These are phyloP conservation scores for Sebastes vulpes DNA, from an alignment of 2,797 vertebrate species.

Conservation along the genomic window DNA sequence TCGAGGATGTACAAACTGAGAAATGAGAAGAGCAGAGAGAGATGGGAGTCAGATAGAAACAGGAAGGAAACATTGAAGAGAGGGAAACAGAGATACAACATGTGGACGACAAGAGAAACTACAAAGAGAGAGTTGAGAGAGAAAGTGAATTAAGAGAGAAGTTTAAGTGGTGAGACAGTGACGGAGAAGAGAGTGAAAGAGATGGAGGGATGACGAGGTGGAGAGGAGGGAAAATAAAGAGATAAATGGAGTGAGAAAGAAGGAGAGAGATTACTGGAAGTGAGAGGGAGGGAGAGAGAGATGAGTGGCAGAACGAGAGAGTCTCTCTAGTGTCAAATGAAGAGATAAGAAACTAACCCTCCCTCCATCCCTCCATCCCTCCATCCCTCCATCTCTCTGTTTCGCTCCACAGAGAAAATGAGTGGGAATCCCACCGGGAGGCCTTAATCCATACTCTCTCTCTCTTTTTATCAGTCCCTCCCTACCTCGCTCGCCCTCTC, in stretches of 20 bases:
- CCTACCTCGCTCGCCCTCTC: conserved; percentile 20
- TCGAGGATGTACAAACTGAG: too few species aligned
- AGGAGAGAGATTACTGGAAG: conserved; percentile 15
- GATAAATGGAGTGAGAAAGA: conserved; percentile 24
- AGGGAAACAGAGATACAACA: not conserved
- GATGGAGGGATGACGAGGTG: not conserved
- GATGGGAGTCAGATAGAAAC: not conserved
- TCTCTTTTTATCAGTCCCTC: not conserved
- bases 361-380: conserved; percentile 12
- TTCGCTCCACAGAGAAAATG: conserved; percentile 70
- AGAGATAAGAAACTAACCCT: conserved; percentile 69
- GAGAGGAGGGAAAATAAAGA: conserved; percentile 22
- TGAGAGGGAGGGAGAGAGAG: not conserved
- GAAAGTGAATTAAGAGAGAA: not conserved
- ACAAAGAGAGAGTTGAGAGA: not conserved
- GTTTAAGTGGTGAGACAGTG: not conserved
- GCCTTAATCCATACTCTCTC: conserved; percentile 60
- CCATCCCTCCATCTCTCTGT: conserved; percentile 38
- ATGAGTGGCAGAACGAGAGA: conserved; percentile 17
- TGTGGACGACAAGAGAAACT: not conserved
- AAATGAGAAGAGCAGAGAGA: not conserved
- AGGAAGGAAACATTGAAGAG: not conserved
- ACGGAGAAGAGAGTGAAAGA: not conserved
- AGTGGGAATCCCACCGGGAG: conserved; percentile 63
- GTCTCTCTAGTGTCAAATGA: conserved; percentile 61